Percentiles rank a stretch among this genome's conserved stretches.
Evolutionary conservation across 2,113 vertebrate species (phyloP).

Genomic region (Cyanoliseus patagonus): DNA sequence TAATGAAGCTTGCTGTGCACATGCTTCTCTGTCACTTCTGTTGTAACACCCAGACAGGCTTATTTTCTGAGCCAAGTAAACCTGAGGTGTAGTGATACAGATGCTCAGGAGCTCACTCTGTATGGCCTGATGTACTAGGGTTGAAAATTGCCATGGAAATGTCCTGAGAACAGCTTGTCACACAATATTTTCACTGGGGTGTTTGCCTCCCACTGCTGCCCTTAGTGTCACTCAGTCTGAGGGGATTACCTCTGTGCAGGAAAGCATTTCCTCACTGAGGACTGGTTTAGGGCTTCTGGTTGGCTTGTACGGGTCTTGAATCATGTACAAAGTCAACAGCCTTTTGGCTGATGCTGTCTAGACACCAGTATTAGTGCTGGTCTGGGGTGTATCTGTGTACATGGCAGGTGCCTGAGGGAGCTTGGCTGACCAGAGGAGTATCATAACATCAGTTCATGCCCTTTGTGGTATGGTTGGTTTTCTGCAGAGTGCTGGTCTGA

Average conservation of each 20-base stretch:
- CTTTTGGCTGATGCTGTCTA: neutral
- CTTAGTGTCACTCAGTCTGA: neutral
- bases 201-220: accelerated
- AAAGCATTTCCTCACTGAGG: neutral
- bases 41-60: neutral
- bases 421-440: accelerated
- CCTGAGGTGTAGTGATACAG: neutral
- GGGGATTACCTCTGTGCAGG: neutral
- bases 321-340: accelerated
- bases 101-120: neutral
- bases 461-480: accelerated
- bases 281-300: neutral
- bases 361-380: neutral
- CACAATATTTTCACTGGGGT: accelerated
- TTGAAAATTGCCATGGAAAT: neutral
- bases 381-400: accelerated
- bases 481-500: neutral
- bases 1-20: neutral
- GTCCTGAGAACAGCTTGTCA: neutral
- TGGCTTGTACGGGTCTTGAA: neutral
- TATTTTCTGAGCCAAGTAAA: neutral
- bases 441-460: accelerated
- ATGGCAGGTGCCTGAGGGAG: neutral
- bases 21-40: neutral
- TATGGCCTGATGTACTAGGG: neutral